Conservation (phyloP, 2,888 invertebrate genomes). For the Caenorhabditis macrosperma region DNA sequence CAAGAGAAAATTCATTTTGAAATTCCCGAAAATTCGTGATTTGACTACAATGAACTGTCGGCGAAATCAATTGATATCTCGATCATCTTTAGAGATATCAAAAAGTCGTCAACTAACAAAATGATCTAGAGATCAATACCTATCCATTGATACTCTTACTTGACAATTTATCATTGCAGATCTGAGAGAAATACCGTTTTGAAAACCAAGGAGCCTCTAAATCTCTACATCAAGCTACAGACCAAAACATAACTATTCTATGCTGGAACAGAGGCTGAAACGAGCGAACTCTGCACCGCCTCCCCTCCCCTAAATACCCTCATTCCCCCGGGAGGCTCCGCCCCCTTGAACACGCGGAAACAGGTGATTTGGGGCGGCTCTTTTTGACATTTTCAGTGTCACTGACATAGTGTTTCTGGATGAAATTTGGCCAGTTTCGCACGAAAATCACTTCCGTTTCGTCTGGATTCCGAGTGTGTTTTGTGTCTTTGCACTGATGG, state of each 20-base stretch:
- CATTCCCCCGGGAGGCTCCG: neutral
- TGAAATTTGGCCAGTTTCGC: neutral
- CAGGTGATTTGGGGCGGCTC: too few species aligned
- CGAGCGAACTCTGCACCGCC: too few species aligned
- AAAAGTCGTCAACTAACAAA: neutral
- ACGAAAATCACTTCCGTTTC: neutral
- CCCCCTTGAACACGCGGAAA: slow-evolving; percentile 4
- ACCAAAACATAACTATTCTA: too few species aligned
- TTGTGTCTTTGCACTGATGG: neutral
- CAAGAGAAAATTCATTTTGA: too few species aligned
- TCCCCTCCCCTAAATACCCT: too few species aligned
- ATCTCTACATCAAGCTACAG: too few species aligned
- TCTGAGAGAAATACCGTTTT: neutral
- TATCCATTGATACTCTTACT: neutral
- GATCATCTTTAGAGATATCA: neutral
- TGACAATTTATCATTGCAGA: neutral
- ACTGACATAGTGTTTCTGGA: neutral
- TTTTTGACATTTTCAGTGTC: neutral
- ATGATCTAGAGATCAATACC: neutral
- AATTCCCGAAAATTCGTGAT: too few species aligned
- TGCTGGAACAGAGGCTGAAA: too few species aligned
- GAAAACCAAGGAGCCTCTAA: too few species aligned
- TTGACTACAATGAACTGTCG: too few species aligned
- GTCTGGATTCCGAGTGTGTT: neutral
- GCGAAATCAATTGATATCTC: neutral